Base-by-base conservation (phyloP, 2,797 vertebrate species). In the Poeciliopsis infans region DNA sequence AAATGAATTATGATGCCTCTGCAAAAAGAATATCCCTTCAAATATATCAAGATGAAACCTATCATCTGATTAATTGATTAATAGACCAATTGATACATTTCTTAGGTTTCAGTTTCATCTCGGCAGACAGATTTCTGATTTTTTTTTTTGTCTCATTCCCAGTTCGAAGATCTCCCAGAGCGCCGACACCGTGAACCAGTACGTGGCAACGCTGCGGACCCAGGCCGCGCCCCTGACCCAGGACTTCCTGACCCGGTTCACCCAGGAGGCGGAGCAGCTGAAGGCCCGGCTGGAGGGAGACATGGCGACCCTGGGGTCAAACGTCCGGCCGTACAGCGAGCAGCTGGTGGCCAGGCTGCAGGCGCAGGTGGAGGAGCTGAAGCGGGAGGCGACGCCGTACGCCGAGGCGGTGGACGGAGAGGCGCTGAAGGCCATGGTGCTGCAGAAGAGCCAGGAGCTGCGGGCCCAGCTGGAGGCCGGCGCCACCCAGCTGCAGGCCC, bases 381-480 rank as follows among this genome's bases (percentile, higher is more conserved):
- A 79, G 86, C 91, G 33, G 64, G 93, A 94, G 0, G 66, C 85
- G 1, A 28, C 83, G 6, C 72, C 88, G 25, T 95, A 93, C 46
- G 88, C 87, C 0, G 83, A 91, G 5, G 25, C 81, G 70, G 85
- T 93, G 77, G 90, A 94, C 83, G 15, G 93, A 0, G 93, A 95
- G 47, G 79, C 90, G 55, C 85, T 96, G 79, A 94, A 88, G 79
- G 57, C 88, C 25, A 51, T 86, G 28, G 75, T 96, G 78, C 82
- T 92, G 70, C 89, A 92, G 88, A 94, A 92, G 79, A 93, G 87
- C 39, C 92, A 95, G 83, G 91, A 95, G 76, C 82, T 96, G 86
- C 92, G 85, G 84, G 85, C 0, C 2, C 94, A 87, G 77, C 78
- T 96, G 66, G 82, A 94, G 10, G 33, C 39, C 79, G 79, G 59